Conservation (phyloP, 1,140 invertebrate genomes). For the Ylistrum balloti region DNA sequence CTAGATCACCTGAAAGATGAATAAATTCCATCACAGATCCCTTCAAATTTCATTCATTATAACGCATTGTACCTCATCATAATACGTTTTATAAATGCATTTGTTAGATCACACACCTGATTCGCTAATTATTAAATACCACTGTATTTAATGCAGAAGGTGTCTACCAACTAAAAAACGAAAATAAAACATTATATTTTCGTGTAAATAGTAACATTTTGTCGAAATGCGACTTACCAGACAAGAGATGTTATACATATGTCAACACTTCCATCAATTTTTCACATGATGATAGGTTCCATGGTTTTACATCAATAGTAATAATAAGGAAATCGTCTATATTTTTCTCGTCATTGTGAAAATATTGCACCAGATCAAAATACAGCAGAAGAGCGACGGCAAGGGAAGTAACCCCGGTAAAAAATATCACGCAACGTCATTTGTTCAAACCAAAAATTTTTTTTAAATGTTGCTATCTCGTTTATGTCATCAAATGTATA, state of each 20-base stretch:
- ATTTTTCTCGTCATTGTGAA: slow-evolving; percentile 14
- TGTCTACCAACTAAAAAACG: slow-evolving; percentile 4
- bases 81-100: not conserved
- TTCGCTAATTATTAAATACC: too few species aligned
- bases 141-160: too few species aligned
- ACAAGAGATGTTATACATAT: not conserved
- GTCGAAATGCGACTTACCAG: not conserved
- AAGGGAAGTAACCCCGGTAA: not conserved
- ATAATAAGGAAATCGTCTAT: not conserved
- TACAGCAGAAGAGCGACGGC: not conserved
- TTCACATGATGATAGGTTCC: not conserved
- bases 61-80: too few species aligned
- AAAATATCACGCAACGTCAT: too few species aligned
- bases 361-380: slow-evolving; percentile 35
- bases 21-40: too few species aligned
- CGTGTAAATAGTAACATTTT: not conserved
- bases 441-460: too few species aligned
- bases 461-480: too few species aligned
- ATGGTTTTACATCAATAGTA: not conserved
- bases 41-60: too few species aligned
- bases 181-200: not conserved
- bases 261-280: not conserved
- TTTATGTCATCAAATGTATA: too few species aligned
- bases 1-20: too few species aligned
- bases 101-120: not conserved